Base-by-base conservation (phyloP, 2,888 invertebrate genomes). In the Volucella inflata region DNA sequence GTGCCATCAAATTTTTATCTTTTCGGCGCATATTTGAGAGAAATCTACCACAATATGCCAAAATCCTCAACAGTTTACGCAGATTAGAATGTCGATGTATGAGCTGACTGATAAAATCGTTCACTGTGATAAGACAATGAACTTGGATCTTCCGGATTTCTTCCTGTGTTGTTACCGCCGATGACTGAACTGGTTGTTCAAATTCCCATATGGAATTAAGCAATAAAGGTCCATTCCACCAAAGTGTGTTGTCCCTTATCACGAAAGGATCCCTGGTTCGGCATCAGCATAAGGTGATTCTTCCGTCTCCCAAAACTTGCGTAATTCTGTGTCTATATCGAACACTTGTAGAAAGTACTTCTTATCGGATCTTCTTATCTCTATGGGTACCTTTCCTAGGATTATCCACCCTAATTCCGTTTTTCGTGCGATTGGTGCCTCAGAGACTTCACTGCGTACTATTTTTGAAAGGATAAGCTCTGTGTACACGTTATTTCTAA, bases 391-490 rank as follows among this genome's bases (percentile, higher is more conserved):
- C n/a, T n/a, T n/a, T n/a, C n/a, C n/a, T n/a, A n/a, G n/a, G n/a
- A n/a, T n/a, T n/a, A n/a, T 70, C 59, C 59, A 59, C 4, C 70
- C 57, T n/a, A 59, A 12, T n/a, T 70, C 17, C 10, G 57, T 70
- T 0, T 59, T 59, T 50, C 59, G 59, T 2, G 70, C 70, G 10
- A 70, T 59, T 12, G 70, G 59, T 50, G 59, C 48, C 16, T 50
- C 40, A 12, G 2, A 1, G 21, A 59, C 12, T 30, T 57, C 70
- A 8, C 21, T 30, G 21, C 59, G 14, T 4, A 46, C n/a, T 17
- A 70, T 57, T 1, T 70, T 57, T 6, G 57, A 57, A n/a, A n/a
- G n/a, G n/a, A n/a, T n/a, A n/a, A n/a, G n/a, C n/a, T n/a, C n/a
- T n/a, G n/a, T n/a, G n/a, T 48, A 64, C 48, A 64, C n/a, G 36